Base-by-base conservation (phyloP, 2,888 invertebrate species). In the Lasioglossum zephyrum region DNA sequence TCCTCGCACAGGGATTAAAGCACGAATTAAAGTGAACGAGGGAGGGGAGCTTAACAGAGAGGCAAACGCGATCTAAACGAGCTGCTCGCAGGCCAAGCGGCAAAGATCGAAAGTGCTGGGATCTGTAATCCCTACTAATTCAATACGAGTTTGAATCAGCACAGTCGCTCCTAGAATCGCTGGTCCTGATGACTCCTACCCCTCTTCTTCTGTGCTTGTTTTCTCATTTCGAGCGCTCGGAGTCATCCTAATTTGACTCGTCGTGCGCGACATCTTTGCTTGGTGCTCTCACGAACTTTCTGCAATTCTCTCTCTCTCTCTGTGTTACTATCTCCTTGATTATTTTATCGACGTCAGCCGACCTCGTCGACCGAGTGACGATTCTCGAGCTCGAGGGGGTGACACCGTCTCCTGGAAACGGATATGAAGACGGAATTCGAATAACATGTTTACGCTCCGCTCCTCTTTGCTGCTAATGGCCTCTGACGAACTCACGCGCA, bases 391-490 rank as follows among this genome's bases (percentile, higher is more conserved):
- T 39, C 63, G 73, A 82, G 70, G 73, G 73, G 75, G 73, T 53
- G 73, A 69, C 75, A 41, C 70, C 82, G 89, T 87, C 88, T 87
- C 82, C 87, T 90, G 80, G 85, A 88, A 89, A 92, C 93, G 92
- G 93, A 93, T 92, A 93, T 91, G 91, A 93, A 93, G 91, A 89
- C 91, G 91, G 89, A 93, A 93, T 92, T 92, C 91, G 92, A 93
- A 92, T 93, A 93, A 92, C 92, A 91, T 93, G 93, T 93, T 93
- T 93, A 92, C 92, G 87, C 88, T 88, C 84, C 83, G 84, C 87
- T 88, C 89, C 90, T 82, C 87, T 84, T 84, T 87, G 84, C 77
- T 69, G 88, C 89, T 93, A 92, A 93, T 93, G 92, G 91, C 85
- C 87, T 87, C 83, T 72, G 81, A 84, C 86, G 87, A 89, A 88